phyloP scores from a whole-genome alignment of 2,888 invertebrate species.

The Morpho helenor region DNA sequence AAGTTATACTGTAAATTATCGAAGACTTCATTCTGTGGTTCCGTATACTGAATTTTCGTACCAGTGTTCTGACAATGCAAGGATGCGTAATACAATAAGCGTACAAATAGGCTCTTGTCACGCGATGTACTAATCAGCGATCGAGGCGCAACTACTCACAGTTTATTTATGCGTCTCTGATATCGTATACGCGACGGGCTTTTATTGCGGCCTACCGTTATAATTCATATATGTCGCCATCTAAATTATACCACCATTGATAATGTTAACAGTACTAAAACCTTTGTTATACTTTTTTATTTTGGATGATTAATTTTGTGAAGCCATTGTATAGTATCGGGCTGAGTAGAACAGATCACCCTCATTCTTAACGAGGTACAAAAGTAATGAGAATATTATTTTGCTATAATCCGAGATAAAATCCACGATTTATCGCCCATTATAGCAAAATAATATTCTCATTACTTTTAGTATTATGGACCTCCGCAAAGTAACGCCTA shows the following conservation, averaged over 20 bases:
- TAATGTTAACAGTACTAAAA: constrained; percentile 43
- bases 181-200: constrained; percentile 51
- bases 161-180: constrained; percentile 69
- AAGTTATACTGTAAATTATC: no score
- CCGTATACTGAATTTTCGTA: background rate
- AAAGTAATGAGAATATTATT: no score
- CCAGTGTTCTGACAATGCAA: constrained; percentile 51
- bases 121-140: constrained; percentile 70
- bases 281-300: background rate
- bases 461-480: no score
- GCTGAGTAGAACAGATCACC: no score
- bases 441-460: no score
- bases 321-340: no score
- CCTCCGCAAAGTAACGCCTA: no score
- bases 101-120: constrained; percentile 76
- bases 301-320: background rate
- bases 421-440: no score
- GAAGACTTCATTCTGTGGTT: constrained; percentile 27
- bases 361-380: no score
- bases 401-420: no score
- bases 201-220: constrained; percentile 52
- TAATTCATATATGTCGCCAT: constrained; percentile 45
- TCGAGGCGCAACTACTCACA: constrained; percentile 57
- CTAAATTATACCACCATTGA: constrained; percentile 17
- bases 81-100: constrained; percentile 72